These are phyloP conservation scores for Otocyon megalotis DNA, from an alignment of 2,113 vertebrate genomes.

Conservation along the genomic window DNA sequence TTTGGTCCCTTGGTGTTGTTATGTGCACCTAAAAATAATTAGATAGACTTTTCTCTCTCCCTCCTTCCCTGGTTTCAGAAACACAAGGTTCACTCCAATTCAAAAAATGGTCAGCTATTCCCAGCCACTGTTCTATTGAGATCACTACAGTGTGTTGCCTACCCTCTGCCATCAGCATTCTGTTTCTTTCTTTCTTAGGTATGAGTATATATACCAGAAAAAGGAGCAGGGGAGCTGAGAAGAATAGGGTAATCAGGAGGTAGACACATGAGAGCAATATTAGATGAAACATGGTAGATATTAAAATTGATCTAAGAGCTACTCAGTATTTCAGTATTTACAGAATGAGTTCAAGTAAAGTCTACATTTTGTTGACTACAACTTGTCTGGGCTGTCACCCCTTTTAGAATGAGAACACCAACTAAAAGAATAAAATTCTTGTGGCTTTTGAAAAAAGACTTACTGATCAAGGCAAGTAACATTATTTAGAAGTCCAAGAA, in stretches of 20 bases:
- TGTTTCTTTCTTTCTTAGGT: not conserved
- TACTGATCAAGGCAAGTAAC: constrained; percentile 30
- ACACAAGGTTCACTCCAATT: not conserved
- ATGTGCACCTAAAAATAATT: not conserved
- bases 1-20: not conserved
- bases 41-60: not conserved
- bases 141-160: not conserved
- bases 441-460: not conserved
- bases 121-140: not conserved
- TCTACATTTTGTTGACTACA: not conserved
- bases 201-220: not conserved
- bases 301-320: not conserved
- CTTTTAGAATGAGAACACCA: not conserved
- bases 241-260: not conserved
- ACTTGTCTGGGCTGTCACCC: not conserved
- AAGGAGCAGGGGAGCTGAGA: not conserved
- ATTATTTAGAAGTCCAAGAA: constrained; percentile 27
- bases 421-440: not conserved
- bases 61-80: constrained; percentile 23
- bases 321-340: not conserved
- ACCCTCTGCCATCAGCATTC: not conserved
- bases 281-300: not conserved
- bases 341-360: not conserved
- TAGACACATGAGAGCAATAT: not conserved
- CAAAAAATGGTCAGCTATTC: not conserved